These are phyloP conservation scores for Aspiorhynchus laticeps DNA, from an alignment of 2,113 vertebrate genomes.

Conservation along the genomic window DNA sequence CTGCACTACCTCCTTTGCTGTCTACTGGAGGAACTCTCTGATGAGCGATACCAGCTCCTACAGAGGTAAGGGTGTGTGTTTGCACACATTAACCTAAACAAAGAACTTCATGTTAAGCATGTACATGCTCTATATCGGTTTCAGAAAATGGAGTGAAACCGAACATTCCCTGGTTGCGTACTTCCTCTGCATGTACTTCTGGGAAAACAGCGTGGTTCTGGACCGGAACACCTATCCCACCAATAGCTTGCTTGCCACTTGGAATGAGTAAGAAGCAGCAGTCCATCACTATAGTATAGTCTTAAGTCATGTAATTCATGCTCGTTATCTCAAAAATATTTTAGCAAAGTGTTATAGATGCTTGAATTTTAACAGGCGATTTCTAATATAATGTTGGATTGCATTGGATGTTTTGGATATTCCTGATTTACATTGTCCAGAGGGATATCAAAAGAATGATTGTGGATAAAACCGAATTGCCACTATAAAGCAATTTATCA, in stretches of 20 bases:
- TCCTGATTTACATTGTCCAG: neutral
- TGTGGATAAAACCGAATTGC: neutral
- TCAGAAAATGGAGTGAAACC: constrained; percentile 23
- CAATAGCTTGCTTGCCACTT: constrained; percentile 24
- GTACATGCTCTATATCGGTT: neutral
- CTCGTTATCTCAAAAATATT: neutral
- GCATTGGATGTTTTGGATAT: neutral
- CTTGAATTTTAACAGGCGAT: neutral
- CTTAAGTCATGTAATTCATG: neutral
- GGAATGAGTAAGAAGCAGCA: constrained; percentile 54
- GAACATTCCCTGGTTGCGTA: constrained; percentile 43
- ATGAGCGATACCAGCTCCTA: neutral
- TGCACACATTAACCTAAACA: neutral
- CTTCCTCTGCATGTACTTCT: constrained; percentile 50
- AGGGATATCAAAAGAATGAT: neutral
- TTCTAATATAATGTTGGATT: neutral
- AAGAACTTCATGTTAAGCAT: neutral
- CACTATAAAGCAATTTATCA: neutral
- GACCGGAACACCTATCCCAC: neutral
- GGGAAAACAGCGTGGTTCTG: constrained; percentile 38
- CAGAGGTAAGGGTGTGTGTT: neutral
- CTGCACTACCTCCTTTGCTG: constrained; percentile 29
- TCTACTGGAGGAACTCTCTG: constrained; percentile 45
- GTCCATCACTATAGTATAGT: neutral
- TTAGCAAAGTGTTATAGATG: neutral